Evolutionary conservation across 2,797 vertebrate genomes (phyloP).

Genomic region (Sebastes minor): DNA sequence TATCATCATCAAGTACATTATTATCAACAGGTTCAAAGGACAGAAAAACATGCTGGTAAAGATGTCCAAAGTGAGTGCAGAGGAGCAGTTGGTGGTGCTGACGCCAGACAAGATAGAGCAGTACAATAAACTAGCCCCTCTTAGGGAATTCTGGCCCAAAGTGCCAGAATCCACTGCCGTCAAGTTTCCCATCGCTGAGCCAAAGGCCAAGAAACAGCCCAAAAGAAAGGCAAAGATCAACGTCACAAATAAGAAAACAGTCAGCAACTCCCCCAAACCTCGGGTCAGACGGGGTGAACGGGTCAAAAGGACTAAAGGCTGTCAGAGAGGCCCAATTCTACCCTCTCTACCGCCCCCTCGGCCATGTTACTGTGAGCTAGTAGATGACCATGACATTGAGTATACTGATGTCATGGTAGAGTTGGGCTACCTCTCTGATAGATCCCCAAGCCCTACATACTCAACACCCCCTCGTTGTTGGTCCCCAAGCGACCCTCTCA

Average conservation of each 20-base stretch:
- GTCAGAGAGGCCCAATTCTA: constrained; percentile 53
- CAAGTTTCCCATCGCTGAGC: constrained; percentile 89
- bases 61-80: constrained; percentile 91
- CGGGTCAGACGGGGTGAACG: constrained; percentile 68
- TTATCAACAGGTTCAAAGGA: constrained; percentile 98
- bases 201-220: constrained; percentile 90
- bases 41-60: constrained; percentile 99
- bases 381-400: constrained; percentile 89
- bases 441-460: constrained; percentile 89
- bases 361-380: constrained; percentile 89
- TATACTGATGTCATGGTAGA: constrained; percentile 97
- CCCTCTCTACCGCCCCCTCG: constrained; percentile 85
- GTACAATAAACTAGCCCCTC: constrained; percentile 92
- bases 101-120: constrained; percentile 90
- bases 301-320: constrained; percentile 78
- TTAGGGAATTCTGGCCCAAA: constrained; percentile 97
- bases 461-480: constrained; percentile 96
- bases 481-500: constrained; percentile 94
- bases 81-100: constrained; percentile 88
- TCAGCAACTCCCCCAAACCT: constrained; percentile 82
- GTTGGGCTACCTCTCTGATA: constrained; percentile 96
- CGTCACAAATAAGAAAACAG: constrained; percentile 84
- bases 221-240: constrained; percentile 91
- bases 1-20: constrained; percentile 99
- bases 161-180: constrained; percentile 93